Base-by-base conservation (phyloP, 92 coral and sea anemone species). In the Hydrozoanthus gracilis region DNA sequence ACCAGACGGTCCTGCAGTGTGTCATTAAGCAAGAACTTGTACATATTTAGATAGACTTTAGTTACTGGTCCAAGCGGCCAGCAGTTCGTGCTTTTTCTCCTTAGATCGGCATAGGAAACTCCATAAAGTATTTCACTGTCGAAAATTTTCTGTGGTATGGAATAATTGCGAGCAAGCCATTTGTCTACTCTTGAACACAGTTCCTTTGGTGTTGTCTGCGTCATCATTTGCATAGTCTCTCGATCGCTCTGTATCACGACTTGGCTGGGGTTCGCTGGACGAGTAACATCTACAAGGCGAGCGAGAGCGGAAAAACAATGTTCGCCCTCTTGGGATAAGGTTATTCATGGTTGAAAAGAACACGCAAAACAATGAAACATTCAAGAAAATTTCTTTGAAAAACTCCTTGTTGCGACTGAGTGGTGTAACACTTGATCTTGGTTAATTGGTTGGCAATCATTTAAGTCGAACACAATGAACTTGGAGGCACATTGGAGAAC, bases 261-360 rank as follows among this genome's bases (percentile, higher is more conserved):
- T 77, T 54, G 82, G 82, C 67, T 45, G 58, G 82, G 20, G 69
- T 16, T 77, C 13, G 7, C 49, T 62, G 50, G 67, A 56, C 46
- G 51, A 15, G 2, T 7, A 9, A 54, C 82, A 77, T 77, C 82
- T 77, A 77, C 47, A 77, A 77, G 52, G 66, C 66, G 82, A 77
- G 82, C 68, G 82, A 77, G 82, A 77, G 69, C 82, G 64, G 82
- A 77, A 44, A 77, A 77, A 55, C 82, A 77, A 77, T 77, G 82
- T 77, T 77, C 82, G 82, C 82, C 82, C 82, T 77, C 67, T 77
- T 51, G 82, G 82, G 68, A 77, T 77, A 58, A 77, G 48, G 48
- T 77, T 56, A 77, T 54, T 54, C 69, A 12, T 77, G 69, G 69
- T 77, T 52, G 68, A 15, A 12, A 51, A 12, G 64, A 58, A 58